Base-by-base conservation (phyloP, 2,113 vertebrate species). In the Corydoras maculifer region DNA sequence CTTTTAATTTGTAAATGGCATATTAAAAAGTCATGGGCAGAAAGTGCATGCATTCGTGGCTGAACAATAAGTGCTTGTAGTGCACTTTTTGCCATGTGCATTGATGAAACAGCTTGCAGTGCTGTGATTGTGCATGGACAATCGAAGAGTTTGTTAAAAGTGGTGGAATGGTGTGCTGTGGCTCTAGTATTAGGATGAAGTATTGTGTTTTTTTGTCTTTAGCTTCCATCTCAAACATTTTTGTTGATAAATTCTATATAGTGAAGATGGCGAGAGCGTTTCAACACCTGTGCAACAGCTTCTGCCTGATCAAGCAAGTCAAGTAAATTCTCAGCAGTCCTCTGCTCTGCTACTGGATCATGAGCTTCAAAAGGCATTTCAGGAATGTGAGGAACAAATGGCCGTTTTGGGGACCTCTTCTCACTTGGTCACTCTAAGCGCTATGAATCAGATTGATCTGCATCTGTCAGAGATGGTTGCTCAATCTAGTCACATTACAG, bases 341-440 rank as follows among this genome's bases (percentile, higher is more conserved):
- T 58, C 79, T 8, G 79, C 74, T 0, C 14, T 15, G 13, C 78
- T 83, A 66, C 50, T 88, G 43, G 88, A 91, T 74, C 61, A n/a
- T 75, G 87, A 89, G 79, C 87, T 89, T 32, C 83, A 81, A 76
- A 80, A 86, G 74, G 90, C 87, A 67, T 87, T 88, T 58, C 81
- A 85, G 68, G 86, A 90, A 90, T 90, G 86, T 72, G 87, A 91
- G 69, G 78, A 88, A 43, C 85, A 91, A 84, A 87, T 90, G 86
- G 86, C 77, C 54, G 87, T 82, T 3, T 77, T 90, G 75, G 81
- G 80, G 14, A 70, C 82, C 14, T 58, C 81, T n/a, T 60, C 72
- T 60, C 54, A 70, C 48, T 43, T 55, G 12, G 74, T 75, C 58
- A 6, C 32, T 8, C 60, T 43, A 48, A 50, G 62, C 51, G 75